Base-by-base conservation (phyloP, 2,888 invertebrate species). In the Trissolcus brochymenae region DNA sequence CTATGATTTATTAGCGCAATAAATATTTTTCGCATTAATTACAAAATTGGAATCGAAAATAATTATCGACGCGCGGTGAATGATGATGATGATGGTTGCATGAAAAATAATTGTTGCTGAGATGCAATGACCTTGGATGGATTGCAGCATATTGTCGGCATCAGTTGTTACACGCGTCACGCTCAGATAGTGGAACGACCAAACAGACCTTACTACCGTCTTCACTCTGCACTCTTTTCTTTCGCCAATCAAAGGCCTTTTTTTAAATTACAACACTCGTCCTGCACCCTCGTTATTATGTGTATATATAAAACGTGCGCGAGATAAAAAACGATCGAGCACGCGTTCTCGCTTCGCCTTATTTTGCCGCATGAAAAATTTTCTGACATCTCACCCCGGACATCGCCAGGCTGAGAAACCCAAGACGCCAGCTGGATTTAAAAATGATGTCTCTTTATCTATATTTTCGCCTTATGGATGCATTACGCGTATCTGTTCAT, bases 161-260 rank as follows among this genome's bases (percentile, higher is more conserved):
- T 71, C 62, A 64, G 74, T 78, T 67, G 78, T 74, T 71, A 25
- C 70, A 54, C 61, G 53, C 74, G 71, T 67, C 67, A 71, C 59
- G 78, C 74, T 67, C 71, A 25, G 71, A 71, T 56, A 65, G 78
- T 68, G 78, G 67, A 75, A 79, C 78, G 78, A 68, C 68, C 72
- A 79, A 79, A 79, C 78, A 72, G 78, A 79, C 78, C 78, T 79
- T 76, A 79, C 74, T 74, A 79, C 78, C 78, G 75, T 73, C 78
- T 75, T 79, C 40, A 11, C 59, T 60, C 29, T 35, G 35, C 16
- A 57, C 60, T 53, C 66, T 41, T 46, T 54, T 68, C 64, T 55
- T 68, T 49, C 71, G 62, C 59, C 75, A 72, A 78, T 75, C 71
- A 49, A 49, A 49, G 25, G 62, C 70, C 67, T 61, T 79, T 76